Evolutionary conservation across 2,797 vertebrate genomes (phyloP), one percentile per base, ranked within the genome.

Genomic region (Myripristis jacobus): DNA sequence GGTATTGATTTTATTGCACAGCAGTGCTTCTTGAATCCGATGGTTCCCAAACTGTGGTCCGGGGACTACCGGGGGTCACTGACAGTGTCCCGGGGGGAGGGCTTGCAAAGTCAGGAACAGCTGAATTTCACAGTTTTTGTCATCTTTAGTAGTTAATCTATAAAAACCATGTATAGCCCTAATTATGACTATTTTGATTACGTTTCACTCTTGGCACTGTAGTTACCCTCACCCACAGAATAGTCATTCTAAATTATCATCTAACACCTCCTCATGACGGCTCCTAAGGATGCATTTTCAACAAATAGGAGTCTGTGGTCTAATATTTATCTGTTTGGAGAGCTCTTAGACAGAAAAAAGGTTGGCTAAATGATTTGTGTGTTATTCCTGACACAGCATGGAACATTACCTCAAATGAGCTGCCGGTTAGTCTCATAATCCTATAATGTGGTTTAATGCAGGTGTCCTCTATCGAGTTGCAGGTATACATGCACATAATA

Each of bases 31-130:
- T 46, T 8, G 3, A 52, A 70, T 54, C 61, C 27, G n/a, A 36
- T 64, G 52, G 52, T 57, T 66, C 66, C 74, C 72, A 66, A 56
- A 52, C 67, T 70, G 62, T 3, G 57, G 48, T 54, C 43, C 12
- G 19, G 22, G 31, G 38, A 41, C 55, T 9, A 10, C 7, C 19
- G 5, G 16, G 47, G 41, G 52, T 50, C 55, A 68, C 13, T 7
- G n/a, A 50, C 6, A 13, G 53, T 13, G 56, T 50, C 47, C 44
- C 24, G 3, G 41, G 41, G n/a, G 59, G 64, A 55, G 78, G 46
- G 10, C 4, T n/a, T 8, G 31, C 13, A 22, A 19, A 8, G 25
- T 41, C 5, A 9, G 29, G 13, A 18, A 25, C 16, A 34, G 21
- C 27, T 63, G 9, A 63, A 64, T 64, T 47, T 47, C 29, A 52